phyloP scores from a whole-genome alignment of 64 coral and sea anemone species.

The Acropora tenuis region DNA sequence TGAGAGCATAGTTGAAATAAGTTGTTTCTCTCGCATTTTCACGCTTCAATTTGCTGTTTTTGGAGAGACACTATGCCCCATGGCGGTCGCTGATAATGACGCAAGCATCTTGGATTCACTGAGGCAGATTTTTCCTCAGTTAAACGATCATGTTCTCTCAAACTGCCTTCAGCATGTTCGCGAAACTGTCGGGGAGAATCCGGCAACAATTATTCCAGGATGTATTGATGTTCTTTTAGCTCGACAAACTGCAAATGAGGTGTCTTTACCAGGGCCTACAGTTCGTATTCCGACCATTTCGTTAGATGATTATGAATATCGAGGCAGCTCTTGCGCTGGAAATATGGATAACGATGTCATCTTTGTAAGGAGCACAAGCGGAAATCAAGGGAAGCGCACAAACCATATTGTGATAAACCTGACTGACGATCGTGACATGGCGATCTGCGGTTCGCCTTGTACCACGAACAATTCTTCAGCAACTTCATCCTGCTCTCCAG shows the following conservation, averaged over 20 bases:
- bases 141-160: slow-evolving; percentile 35
- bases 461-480: neutral
- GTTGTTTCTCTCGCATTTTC: neutral
- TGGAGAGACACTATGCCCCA: neutral
- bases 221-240: slow-evolving; percentile 67
- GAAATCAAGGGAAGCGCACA: too few species aligned
- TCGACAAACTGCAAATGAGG: neutral
- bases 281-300: neutral
- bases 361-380: neutral
- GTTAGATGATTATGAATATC: neutral
- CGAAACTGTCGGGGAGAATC: slow-evolving; percentile 52
- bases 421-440: neutral
- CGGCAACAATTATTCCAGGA: slow-evolving; percentile 39
- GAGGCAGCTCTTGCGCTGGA: neutral
- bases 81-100: slow-evolving; percentile 52
- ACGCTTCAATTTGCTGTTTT: neutral
- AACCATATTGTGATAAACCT: neutral
- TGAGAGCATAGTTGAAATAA: neutral
- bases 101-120: slow-evolving; percentile 64
- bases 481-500: neutral
- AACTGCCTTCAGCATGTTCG: slow-evolving; percentile 61
- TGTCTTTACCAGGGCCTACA: neutral
- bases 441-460: neutral
- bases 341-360: slow-evolving; percentile 62
- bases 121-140: slow-evolving; percentile 84